phyloP scores from a whole-genome alignment of 2,797 vertebrate genomes.

The Catamblyrhynchus diadema region DNA sequence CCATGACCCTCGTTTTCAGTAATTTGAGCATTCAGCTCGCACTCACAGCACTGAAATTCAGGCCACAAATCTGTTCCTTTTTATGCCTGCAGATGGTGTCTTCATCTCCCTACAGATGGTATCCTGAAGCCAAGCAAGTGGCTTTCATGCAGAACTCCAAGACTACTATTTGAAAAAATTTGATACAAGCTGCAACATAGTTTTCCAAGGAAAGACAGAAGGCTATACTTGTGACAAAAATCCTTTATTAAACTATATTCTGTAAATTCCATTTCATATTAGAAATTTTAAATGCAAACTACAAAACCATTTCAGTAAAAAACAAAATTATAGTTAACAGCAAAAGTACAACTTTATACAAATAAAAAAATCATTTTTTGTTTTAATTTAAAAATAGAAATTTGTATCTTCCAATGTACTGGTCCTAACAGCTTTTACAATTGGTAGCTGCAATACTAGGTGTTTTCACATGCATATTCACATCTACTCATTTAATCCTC shows the following conservation, averaged over 20 bases:
- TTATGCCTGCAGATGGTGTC: not conserved
- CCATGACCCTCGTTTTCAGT: not conserved
- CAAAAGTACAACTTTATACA: conserved; percentile 75
- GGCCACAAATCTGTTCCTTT: conserved; percentile 44
- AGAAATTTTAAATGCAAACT: conserved; percentile 74
- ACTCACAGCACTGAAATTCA: not conserved
- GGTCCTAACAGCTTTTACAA: conserved; percentile 41
- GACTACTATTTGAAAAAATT: not conserved
- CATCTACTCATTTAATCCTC: not conserved
- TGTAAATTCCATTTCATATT: conserved; percentile 67
- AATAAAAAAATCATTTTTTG: conserved; percentile 55
- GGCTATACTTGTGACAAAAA: conserved; percentile 48
- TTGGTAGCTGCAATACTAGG: conserved; percentile 37
- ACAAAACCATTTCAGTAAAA: conserved; percentile 76
- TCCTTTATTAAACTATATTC: conserved; percentile 76
- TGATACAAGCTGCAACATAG: not conserved
- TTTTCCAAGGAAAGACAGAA: conserved; percentile 2
- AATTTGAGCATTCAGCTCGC: not conserved
- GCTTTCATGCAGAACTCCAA: not conserved
- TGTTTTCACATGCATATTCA: conserved; percentile 42
- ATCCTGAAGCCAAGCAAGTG: conserved; percentile 6
- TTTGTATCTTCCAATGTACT: conserved; percentile 45
- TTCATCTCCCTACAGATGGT: conserved; percentile 25
- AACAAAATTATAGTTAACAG: conserved; percentile 69
- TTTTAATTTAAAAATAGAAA: conserved; percentile 64